Evolutionary conservation across 2,888 invertebrate genomes (phyloP).

Genomic region (Onchidella celtica): DNA sequence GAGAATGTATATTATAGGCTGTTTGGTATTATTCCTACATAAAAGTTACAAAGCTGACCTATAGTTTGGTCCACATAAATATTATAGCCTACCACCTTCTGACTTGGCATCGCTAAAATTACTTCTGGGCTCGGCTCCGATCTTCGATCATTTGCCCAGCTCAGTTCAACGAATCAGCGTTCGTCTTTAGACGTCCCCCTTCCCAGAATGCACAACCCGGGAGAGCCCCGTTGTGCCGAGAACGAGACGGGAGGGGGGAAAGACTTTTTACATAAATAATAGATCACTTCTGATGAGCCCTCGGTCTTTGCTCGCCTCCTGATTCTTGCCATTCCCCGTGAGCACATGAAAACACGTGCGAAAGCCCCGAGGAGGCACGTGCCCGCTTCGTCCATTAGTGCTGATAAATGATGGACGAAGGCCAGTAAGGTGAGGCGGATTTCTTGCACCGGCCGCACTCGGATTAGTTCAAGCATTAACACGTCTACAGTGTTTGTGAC

Average conservation of each 20-base stretch:
- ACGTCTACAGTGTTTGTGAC: not conserved
- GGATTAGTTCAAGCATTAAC: constrained; percentile 22
- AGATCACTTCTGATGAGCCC: constrained; percentile 24
- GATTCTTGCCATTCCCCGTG: constrained; percentile 38
- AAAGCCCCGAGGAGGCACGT: constrained; percentile 32
- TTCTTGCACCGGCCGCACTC: not conserved
- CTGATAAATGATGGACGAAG: constrained; percentile 42
- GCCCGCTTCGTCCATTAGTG: constrained; percentile 42
- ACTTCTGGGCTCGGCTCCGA: not conserved
- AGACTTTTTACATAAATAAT: constrained; percentile 45
- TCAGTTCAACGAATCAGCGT: constrained; percentile 19
- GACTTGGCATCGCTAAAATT: no score
- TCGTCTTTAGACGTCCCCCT: constrained; percentile 7
- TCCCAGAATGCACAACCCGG: not conserved
- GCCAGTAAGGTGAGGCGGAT: constrained; percentile 31
- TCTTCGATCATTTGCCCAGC: not conserved
- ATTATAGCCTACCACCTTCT: no score
- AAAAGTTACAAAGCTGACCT: no score
- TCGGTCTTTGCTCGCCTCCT: constrained; percentile 23
- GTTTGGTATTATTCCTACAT: no score
- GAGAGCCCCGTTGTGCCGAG: not conserved
- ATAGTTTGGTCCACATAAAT: no score
- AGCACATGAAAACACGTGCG: constrained; percentile 16
- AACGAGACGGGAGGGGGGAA: not conserved
- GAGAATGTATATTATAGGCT: no score